A percentile compares a stretch with the other conserved stretches of the same genome.
phyloP scores from a whole-genome alignment of 2,113 vertebrate species.

The Meleagris gallopavo region DNA sequence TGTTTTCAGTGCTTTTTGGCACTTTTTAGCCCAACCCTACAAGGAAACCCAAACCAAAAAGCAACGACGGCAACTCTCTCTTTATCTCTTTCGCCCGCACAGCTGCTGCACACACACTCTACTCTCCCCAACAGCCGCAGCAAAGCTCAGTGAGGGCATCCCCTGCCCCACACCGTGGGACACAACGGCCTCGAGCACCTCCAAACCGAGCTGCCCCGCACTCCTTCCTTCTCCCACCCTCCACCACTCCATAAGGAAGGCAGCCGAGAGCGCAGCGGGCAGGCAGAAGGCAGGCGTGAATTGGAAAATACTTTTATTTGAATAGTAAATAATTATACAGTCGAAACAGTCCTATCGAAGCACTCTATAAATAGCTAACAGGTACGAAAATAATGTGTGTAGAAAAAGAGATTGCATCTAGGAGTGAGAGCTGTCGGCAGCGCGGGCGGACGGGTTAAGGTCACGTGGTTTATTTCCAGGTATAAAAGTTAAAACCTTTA shows the following conservation, averaged over 20 bases:
- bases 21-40: neutral
- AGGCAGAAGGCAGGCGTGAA: conserved; percentile 47
- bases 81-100: neutral
- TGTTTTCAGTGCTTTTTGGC: no score
- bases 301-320: conserved; percentile 99
- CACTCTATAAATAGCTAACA: conserved; percentile 99
- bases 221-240: no score
- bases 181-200: no score
- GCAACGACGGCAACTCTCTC: neutral
- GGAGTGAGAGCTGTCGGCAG: conserved; percentile 94
- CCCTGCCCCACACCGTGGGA: no score
- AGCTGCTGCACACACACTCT: no score
- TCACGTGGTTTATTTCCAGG: conserved; percentile 81
- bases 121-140: neutral
- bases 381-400: conserved; percentile 99
- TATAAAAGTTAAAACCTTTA: conserved; percentile 86
- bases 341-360: conserved; percentile 97
- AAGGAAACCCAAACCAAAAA: neutral
- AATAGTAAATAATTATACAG: conserved; percentile 96
- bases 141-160: no score
- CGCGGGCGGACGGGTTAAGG: conserved; percentile 79
- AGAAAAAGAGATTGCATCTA: conserved; percentile 99
- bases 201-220: no score
- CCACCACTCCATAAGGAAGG: no score
- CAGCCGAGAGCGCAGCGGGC: no score